These are phyloP conservation scores for Oreochromis tanganicae DNA, from an alignment of 2,113 vertebrate species.

Conservation along the genomic window DNA sequence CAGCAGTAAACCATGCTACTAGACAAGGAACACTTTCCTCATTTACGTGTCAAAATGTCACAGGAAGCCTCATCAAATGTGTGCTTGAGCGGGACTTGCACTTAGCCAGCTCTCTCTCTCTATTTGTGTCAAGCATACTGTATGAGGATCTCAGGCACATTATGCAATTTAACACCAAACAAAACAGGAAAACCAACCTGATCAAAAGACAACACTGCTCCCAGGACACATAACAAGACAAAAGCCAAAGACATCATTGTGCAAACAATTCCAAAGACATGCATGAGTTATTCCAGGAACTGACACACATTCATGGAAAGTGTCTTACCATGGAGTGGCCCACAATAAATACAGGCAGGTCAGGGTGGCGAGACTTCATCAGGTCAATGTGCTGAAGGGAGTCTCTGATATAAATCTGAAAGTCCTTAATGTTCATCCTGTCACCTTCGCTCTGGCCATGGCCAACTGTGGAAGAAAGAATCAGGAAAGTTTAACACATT, in stretches of 20 bases:
- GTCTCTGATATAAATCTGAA: conserved; percentile 89
- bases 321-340: conserved; percentile 93
- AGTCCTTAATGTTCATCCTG: conserved; percentile 88
- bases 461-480: conserved; percentile 77
- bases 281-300: not conserved
- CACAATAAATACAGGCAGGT: conserved; percentile 84
- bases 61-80: not conserved
- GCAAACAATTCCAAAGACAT: not conserved
- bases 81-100: not conserved
- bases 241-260: not conserved
- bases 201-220: not conserved
- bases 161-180: not conserved
- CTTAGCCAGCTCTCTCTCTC: not conserved
- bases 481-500: not conserved
- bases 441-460: conserved; percentile 96
- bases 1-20: not conserved
- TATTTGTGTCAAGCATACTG: not conserved
- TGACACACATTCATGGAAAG: not conserved
- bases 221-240: not conserved
- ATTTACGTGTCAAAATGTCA: not conserved
- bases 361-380: conserved; percentile 79
- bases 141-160: not conserved
- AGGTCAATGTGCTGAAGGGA: conserved; percentile 86
- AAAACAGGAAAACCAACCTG: not conserved
- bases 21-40: not conserved